Percentiles rank a stretch among this genome's conserved stretches.
Evolutionary conservation across 2,888 invertebrate genomes (phyloP).

Genomic region (Bhutanitis thaidina): DNA sequence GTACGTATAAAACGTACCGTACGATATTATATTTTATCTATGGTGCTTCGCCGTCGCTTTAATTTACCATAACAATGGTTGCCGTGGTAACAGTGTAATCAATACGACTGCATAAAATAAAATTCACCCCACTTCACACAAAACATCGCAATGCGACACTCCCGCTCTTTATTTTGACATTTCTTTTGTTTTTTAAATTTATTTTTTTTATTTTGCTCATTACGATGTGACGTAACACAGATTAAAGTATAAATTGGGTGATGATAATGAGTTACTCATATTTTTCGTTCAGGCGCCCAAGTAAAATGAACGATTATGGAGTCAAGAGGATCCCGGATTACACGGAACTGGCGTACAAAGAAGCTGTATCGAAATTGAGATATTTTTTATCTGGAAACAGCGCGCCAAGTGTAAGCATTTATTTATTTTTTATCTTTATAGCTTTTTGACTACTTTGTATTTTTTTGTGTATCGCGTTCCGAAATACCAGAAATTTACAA

Average conservation of each 20-base stretch:
- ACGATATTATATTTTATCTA: too few species aligned
- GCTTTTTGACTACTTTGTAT: not conserved
- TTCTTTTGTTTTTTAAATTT: slow-evolving; percentile 39
- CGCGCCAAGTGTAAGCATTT: slow-evolving; percentile 78
- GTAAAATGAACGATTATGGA: slow-evolving; percentile 71
- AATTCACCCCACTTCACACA: slow-evolving; percentile 23
- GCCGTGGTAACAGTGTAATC: slow-evolving; percentile 61
- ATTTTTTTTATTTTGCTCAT: slow-evolving; percentile 29
- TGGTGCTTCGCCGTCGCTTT: too few species aligned
- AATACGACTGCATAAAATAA: slow-evolving; percentile 44
- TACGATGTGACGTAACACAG: slow-evolving; percentile 34
- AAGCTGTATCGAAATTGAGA: slow-evolving; percentile 89
- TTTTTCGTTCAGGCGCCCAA: slow-evolving; percentile 63
- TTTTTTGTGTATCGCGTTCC: too few species aligned
- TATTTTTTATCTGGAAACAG: slow-evolving; percentile 89
- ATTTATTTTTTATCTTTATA: too few species aligned
- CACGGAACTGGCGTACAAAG: slow-evolving; percentile 90
- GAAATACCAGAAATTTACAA: too few species aligned
- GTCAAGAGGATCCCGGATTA: slow-evolving; percentile 85
- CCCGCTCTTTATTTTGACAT: slow-evolving; percentile 40
- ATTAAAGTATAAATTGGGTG: slow-evolving; percentile 4
- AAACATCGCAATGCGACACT: slow-evolving; percentile 59
- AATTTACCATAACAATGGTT: slow-evolving; percentile 55
- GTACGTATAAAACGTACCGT: too few species aligned
- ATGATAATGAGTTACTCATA: slow-evolving; percentile 37